Evolutionary conservation across 2,797 vertebrate genomes (phyloP).

Genomic region (Cryptoblepharus egeriae): DNA sequence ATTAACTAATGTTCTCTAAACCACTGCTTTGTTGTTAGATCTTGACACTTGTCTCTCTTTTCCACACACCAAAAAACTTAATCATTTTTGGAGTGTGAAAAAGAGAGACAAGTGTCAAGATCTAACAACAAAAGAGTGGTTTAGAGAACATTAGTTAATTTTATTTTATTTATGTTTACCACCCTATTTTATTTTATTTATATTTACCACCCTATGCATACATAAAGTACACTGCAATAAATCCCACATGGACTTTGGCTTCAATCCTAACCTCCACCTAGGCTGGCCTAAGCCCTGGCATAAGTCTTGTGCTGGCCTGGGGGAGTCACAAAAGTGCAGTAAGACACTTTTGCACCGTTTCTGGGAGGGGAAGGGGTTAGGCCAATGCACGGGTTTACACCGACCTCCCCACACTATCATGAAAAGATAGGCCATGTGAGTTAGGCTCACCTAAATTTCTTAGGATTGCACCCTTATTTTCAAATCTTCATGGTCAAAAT

Average conservation of each 20-base stretch:
- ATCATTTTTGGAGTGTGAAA: constrained; percentile 3
- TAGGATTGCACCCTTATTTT: too few relatives aligned
- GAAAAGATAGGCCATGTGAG: too few relatives aligned
- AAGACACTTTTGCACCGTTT: too few relatives aligned
- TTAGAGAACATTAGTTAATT: constrained; percentile 13
- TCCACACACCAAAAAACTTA: not conserved
- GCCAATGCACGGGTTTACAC: too few relatives aligned
- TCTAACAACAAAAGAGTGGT: constrained; percentile 27
- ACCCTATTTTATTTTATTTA: not conserved
- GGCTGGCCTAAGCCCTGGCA: too few relatives aligned
- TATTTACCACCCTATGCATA: not conserved
- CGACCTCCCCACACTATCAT: too few relatives aligned
- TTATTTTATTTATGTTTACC: not conserved
- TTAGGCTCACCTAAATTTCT: too few relatives aligned
- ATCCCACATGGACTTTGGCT: too few relatives aligned
- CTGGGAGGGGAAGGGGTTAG: too few relatives aligned
- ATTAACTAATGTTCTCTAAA: constrained; percentile 10
- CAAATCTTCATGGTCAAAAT: not conserved
- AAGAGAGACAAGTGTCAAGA: constrained; percentile 1
- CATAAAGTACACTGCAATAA: not conserved
- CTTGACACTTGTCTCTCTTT: constrained; percentile 1
- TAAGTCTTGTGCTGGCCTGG: too few relatives aligned
- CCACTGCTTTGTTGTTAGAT: constrained; percentile 30
- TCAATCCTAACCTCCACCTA: too few relatives aligned
- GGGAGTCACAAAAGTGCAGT: too few relatives aligned